Evolutionary conservation across 2,888 invertebrate genomes (phyloP), one percentile per base, ranked within the genome.

Genomic region (Xestia rhomboidea): DNA sequence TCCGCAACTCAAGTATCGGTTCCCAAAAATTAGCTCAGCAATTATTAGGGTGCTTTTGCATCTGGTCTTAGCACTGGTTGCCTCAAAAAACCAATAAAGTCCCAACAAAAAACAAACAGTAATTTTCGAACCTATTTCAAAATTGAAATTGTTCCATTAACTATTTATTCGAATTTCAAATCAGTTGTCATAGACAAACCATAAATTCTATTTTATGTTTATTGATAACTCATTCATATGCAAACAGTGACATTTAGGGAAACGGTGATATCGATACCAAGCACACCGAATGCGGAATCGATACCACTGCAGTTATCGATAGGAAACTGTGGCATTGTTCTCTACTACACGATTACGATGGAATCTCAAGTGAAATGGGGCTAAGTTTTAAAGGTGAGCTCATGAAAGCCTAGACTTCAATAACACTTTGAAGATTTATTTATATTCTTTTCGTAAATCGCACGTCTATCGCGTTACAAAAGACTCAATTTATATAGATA

Each of bases 231-330:
- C 83, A 87, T 87, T 87, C 49, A 76, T 80, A 86, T 87, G 86
- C 88, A 87, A 87, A 87, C 83, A 77, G 79, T 81, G 76, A 72
- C 83, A 79, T 87, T 87, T 87, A 81, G 79, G 74, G 87, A 76
- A 83, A 85, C 62, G 79, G 76, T 64, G 73, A 76, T 79, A 85
- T 81, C 73, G 79, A 87, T 85, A 85, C 83, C 67, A 75, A 83
- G 74, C 78, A 86, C 63, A 46, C 69, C 68, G 70, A 81, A 81
- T 74, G 81, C 70, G 27, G 70, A 85, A 87, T 85, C 83, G 81
- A 87, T 87, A 79, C 76, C 60, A 57, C 76, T 81, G 82, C 88
- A 87, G 83, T 81, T 87, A 87, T 85, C 77, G 79, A 78, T 81
- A 78, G 79, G 87, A 76, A 83, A 81, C 74, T 62, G 64, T 76